A percentile compares a stretch with the other conserved stretches of the same genome.
Evolutionary conservation across 2,797 vertebrate genomes (phyloP).

Genomic region (Artibeus lituratus): DNA sequence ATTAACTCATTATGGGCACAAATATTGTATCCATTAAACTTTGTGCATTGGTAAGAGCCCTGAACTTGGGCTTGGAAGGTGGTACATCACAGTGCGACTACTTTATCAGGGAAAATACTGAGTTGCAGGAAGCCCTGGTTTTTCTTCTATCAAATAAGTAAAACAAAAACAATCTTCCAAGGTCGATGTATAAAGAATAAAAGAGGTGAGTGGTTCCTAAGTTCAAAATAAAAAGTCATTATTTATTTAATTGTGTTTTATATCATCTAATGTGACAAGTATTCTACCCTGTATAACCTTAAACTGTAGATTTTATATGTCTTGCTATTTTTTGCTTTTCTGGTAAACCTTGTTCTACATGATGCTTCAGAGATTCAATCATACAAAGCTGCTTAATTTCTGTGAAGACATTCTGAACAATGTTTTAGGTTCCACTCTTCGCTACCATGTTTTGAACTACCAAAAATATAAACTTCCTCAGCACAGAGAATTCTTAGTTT

Average conservation of each 20-base stretch:
- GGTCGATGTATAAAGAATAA: neutral
- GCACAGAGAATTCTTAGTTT: slow-evolving; percentile 22
- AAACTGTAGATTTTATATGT: neutral
- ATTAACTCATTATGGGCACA: neutral
- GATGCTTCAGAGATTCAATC: neutral
- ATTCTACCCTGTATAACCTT: neutral
- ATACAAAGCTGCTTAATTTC: neutral
- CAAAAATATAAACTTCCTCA: neutral
- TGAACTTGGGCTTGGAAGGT: neutral
- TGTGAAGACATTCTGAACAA: neutral
- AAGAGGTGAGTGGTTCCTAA: neutral
- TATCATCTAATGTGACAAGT: neutral
- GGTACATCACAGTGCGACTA: neutral
- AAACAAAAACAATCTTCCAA: neutral
- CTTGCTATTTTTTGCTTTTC: neutral
- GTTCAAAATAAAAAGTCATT: neutral
- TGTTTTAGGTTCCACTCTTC: neutral
- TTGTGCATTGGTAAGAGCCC: neutral
- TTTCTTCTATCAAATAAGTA: neutral
- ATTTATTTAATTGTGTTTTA: neutral
- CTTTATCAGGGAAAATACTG: neutral
- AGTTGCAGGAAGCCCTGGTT: neutral
- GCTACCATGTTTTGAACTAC: neutral
- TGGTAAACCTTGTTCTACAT: neutral
- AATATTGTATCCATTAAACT: neutral